A percentile compares a stretch with the other conserved stretches of the same genome.
Evolutionary conservation across 2,888 invertebrate species (phyloP).

Genomic region (Herminia tarsipennalis): DNA sequence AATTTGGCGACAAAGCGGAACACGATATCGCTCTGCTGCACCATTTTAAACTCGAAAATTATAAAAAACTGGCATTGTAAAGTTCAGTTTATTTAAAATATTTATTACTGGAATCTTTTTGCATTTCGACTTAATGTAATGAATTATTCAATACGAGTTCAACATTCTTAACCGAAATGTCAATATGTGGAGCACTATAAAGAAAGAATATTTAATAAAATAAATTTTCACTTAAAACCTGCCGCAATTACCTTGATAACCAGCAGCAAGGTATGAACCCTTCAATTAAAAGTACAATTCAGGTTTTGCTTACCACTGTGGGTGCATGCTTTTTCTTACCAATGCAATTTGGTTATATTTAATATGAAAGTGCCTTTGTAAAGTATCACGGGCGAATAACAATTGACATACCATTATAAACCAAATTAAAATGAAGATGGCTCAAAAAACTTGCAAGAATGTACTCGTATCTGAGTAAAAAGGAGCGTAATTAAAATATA

Average conservation of each 20-base stretch:
- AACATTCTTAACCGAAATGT: conserved; percentile 33
- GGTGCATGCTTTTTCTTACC: conserved; percentile 49
- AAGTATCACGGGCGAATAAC: conserved; percentile 54
- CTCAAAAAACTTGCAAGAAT: neutral
- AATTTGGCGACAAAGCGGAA: conserved; percentile 2
- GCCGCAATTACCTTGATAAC: conserved; percentile 74
- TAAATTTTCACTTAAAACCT: conserved; percentile 75
- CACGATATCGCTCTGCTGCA: neutral
- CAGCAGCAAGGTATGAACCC: conserved; percentile 64
- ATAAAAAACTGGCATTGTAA: no score
- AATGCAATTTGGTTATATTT: conserved; percentile 65
- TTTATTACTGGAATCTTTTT: no score
- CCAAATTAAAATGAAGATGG: conserved; percentile 1
- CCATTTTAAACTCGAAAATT: conserved; percentile 1
- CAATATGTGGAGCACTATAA: conserved; percentile 68
- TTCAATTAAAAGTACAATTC: conserved; percentile 73
- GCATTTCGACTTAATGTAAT: conserved; percentile 21
- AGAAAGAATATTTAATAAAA: conserved; percentile 71
- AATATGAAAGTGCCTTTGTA: conserved; percentile 61
- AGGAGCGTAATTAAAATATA: neutral
- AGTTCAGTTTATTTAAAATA: no score
- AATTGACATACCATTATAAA: conserved; percentile 16
- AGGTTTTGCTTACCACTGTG: conserved; percentile 60
- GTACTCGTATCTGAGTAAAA: neutral
- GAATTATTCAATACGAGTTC: conserved; percentile 25